Evolutionary conservation across 2,113 vertebrate species (phyloP).

Genomic region (Chaenogobius annularis): DNA sequence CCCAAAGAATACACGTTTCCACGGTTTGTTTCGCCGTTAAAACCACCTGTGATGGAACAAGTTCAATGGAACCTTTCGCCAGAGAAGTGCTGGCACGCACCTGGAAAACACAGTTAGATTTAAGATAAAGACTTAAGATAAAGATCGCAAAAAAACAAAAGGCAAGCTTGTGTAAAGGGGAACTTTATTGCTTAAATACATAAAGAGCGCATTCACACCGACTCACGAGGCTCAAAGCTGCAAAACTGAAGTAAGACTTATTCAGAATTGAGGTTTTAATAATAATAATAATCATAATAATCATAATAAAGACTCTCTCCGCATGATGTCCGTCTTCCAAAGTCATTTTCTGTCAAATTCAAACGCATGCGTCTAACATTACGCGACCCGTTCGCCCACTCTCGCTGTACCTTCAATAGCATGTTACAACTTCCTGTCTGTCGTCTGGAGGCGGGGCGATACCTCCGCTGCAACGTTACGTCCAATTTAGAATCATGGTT

Average conservation of each 20-base stretch:
- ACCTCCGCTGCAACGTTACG: not conserved
- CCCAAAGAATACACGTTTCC: no score
- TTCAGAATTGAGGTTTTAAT: constrained; percentile 11
- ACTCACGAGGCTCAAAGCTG: constrained; percentile 35
- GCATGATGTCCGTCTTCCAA: constrained; percentile 9
- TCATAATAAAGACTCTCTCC: constrained; percentile 18
- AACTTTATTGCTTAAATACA: constrained; percentile 70
- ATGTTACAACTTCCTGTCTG: constrained; percentile 18
- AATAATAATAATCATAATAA: not conserved
- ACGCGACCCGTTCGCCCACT: constrained; percentile 15
- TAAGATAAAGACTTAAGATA: not conserved
- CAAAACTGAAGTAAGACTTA: constrained; percentile 42
- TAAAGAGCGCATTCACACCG: constrained; percentile 34
- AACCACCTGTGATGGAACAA: no score
- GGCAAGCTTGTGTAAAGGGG: constrained; percentile 47
- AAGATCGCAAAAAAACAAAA: not conserved
- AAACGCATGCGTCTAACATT: constrained; percentile 42
- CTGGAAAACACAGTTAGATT: not conserved
- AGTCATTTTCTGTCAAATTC: not conserved
- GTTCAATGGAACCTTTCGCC: no score
- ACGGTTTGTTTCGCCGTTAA: no score
- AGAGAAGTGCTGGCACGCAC: no score
- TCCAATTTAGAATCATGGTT: not conserved
- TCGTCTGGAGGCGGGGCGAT: not conserved
- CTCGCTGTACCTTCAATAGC: not conserved